Base-by-base conservation (phyloP, 1,140 invertebrate genomes). In the Plodia interpunctella region DNA sequence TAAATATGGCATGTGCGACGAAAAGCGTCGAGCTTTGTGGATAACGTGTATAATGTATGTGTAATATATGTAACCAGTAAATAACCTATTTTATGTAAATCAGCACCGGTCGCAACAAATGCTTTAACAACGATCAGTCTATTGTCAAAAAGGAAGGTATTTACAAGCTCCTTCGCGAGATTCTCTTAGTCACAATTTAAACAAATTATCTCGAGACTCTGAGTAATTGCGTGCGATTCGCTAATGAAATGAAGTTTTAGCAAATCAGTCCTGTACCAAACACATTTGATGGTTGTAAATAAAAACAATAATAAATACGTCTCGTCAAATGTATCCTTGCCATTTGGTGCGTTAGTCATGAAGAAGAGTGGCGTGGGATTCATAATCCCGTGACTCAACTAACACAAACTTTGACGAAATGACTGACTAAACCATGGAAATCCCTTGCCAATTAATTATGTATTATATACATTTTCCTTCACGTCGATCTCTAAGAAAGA, bases 111-210 rank as follows among this genome's bases (percentile, higher is more conserved):
- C 65, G 86, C 87, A 87, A 89, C 87, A 81, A 87, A 89, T 84
- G 87, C 83, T 83, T 78, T 75, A 89, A 89, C 86, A 87, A 88
- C 82, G 66, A 87, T 89, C 87, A 89, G 87, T 89, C 87, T 89
- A 89, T 89, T 87, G 87, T 89, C 82, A 83, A 76, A 83, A 86
- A 87, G 80, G 83, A 87, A 87, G 79, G 82, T 87, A 81, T 71
- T 72, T 62, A 68, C 69, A 71, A 66, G 70, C 59, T 77, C 70
- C 68, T 73, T 67, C 63, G 80, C 80, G 79, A 81, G 78, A 65
- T 72, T 72, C 75, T 59, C 62, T 71, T 72, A 78, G 71, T 74
- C 68, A 70, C 38, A 30, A n/a, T n/a, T n/a, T n/a, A n/a, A n/a
- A n/a, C n/a, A n/a, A n/a, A n/a, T n/a, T n/a, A n/a, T n/a, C n/a